Conservation (phyloP, 2,113 vertebrate species). For the Alaudala cheleensis region DNA sequence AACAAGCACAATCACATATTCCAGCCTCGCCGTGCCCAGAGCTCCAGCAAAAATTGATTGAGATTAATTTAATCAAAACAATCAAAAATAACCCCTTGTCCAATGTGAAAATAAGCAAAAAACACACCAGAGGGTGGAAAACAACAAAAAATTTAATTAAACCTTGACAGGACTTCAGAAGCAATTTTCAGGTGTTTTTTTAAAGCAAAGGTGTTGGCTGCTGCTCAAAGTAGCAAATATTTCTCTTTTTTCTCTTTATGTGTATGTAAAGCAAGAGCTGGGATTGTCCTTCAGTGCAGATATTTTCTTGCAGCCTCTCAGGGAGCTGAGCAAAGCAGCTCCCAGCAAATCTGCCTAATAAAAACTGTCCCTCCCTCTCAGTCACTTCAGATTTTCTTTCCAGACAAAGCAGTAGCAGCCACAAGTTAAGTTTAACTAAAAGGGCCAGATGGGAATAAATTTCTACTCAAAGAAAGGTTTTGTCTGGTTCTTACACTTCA, state of each 20-base stretch:
- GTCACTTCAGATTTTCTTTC: background rate
- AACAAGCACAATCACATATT: background rate
- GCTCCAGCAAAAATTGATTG: background rate
- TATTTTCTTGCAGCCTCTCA: background rate
- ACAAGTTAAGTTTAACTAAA: background rate
- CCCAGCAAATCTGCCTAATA: background rate
- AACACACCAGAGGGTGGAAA: background rate
- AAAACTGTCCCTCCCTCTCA: background rate
- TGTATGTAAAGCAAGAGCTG: background rate
- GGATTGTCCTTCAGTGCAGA: background rate
- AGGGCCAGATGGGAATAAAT: background rate
- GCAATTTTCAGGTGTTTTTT: background rate
- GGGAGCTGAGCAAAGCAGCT: background rate
- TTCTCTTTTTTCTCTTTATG: background rate
- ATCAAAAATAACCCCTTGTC: background rate
- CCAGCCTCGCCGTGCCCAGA: background rate
- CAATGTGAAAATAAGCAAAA: background rate
- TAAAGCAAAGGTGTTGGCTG: background rate
- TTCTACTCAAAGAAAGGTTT: background rate
- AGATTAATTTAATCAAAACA: background rate
- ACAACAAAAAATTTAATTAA: background rate
- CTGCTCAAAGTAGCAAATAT: background rate
- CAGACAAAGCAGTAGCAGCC: background rate
- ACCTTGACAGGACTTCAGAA: background rate
- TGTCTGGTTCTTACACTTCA: background rate